Evolutionary conservation across 2,797 vertebrate genomes (phyloP), one percentile per base, ranked within the genome.

Genomic region (Danio kyathit): DNA sequence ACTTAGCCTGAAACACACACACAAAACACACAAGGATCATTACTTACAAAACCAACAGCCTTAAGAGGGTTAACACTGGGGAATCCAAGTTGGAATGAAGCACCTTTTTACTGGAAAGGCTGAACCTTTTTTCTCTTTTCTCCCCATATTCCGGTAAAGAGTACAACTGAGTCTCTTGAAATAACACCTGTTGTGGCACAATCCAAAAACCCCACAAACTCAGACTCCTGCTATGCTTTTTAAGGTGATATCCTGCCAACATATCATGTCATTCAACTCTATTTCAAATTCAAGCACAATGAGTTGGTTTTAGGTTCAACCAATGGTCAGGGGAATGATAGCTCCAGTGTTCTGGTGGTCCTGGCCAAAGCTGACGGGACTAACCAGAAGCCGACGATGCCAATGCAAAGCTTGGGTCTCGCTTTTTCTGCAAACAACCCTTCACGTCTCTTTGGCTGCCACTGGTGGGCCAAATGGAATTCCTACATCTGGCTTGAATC

Each of bases 1-100:
- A 41, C 94, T 89, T 0, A 96, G 94, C 91, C 98, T 99, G 76
- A 0, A 56, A 61, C 7, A 77, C 21, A 81, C 43, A 83, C 64
- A 81, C 60, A 82, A 66, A 84, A 78, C 74, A 82, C 80, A 84
- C 43, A 78, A 43, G 52, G 44, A 74, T 78, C 46, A 83, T 79
- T 74, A 76, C 41, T 61, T 78, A 76, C 57, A 76, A 60, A 72
- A 17, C n/a, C 74, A 56, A 60, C 56, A 69, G 57, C 56, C 56
- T 70, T 61, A 78, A 60, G 70, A 74, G 78, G 57, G 70, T 65
- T 65, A 57, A 80, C 61, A 3, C 16, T 11, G 12, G 43, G 51
- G 71, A 74, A 74, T 80, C 61, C 79, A 74, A 80, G 79, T 80
- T 80, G 79, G 71, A 80, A 74, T 48, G 16, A 74, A 74, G 59